Conservation (phyloP, 1,140 invertebrate genomes). For the Bombus waltoni region DNA sequence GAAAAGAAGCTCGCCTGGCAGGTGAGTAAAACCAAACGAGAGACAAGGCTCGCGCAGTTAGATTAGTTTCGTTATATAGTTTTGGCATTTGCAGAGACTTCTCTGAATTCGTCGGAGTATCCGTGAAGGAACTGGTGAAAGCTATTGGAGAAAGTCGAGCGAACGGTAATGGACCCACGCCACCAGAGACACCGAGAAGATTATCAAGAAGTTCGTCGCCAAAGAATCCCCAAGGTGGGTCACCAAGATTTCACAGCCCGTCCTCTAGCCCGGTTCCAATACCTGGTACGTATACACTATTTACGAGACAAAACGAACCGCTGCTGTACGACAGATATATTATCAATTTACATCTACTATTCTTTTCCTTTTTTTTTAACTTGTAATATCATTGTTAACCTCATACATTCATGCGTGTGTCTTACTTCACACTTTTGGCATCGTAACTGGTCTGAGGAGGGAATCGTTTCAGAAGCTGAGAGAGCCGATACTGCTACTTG, state of each 20-base stretch:
- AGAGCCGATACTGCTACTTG: slow-evolving; percentile 57
- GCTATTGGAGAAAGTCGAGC: slow-evolving; percentile 90
- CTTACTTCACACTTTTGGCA: slow-evolving; percentile 58
- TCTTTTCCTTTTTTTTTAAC: background rate
- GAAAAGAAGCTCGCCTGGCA: slow-evolving; percentile 79
- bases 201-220: slow-evolving; percentile 86
- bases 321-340: slow-evolving; percentile 23
- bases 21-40: slow-evolving; percentile 68
- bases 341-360: background rate
- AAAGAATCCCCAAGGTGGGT: slow-evolving; percentile 83
- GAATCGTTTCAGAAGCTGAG: slow-evolving; percentile 65
- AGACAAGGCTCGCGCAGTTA: background rate
- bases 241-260: slow-evolving; percentile 83
- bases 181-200: slow-evolving; percentile 87
- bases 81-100: slow-evolving; percentile 80
- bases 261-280: slow-evolving; percentile 86
- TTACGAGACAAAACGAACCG: background rate
- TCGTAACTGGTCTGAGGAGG: slow-evolving; percentile 56
- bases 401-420: slow-evolving; percentile 50
- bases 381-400: slow-evolving; percentile 30
- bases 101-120: slow-evolving; percentile 89
- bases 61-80: slow-evolving; percentile 46
- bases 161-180: slow-evolving; percentile 90
- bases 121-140: slow-evolving; percentile 91
- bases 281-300: slow-evolving; percentile 80